These are phyloP conservation scores for Agriopis leucophaearia DNA, from an alignment of 2,888 invertebrate genomes.

Conservation along the genomic window DNA sequence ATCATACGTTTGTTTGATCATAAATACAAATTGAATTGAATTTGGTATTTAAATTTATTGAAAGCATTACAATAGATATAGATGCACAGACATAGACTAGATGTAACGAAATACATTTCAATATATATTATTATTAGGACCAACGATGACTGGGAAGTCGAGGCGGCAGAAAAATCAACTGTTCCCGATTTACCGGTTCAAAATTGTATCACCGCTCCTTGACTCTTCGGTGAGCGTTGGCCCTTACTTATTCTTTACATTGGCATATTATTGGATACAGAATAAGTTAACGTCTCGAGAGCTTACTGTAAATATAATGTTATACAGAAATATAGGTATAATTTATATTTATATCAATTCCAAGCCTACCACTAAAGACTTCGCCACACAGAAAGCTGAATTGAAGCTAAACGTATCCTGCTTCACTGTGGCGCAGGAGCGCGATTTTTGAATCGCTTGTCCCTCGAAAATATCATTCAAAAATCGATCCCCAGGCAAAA, in stretches of 20 bases:
- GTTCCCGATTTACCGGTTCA: too few species aligned
- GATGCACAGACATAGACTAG: conserved; percentile 35
- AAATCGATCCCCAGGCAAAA: too few species aligned
- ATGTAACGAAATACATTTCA: conserved; percentile 35
- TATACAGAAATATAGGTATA: conserved; percentile 16
- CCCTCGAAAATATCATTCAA: too few species aligned
- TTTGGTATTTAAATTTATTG: conserved; percentile 28
- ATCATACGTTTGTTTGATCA: conserved; percentile 40
- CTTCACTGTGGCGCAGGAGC: too few species aligned
- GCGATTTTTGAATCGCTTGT: too few species aligned
- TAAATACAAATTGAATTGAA: conserved; percentile 32
- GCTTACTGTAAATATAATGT: conserved; percentile 1
- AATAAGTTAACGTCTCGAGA: conserved; percentile 3
- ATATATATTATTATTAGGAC: conserved; percentile 1
- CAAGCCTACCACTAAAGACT: conserved; percentile 17
- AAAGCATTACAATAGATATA: conserved; percentile 21
- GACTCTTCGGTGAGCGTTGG: too few species aligned
- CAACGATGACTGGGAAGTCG: too few species aligned
- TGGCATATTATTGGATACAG: conserved; percentile 5
- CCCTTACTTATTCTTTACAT: conserved; percentile 2
- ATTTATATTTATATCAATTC: conserved; percentile 38
- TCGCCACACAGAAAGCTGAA: neutral
- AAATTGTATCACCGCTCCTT: too few species aligned
- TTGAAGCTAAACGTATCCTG: too few species aligned
- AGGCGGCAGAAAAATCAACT: too few species aligned